phyloP scores from a whole-genome alignment of 2,797 vertebrate genomes.

The Muscicapa striata region DNA sequence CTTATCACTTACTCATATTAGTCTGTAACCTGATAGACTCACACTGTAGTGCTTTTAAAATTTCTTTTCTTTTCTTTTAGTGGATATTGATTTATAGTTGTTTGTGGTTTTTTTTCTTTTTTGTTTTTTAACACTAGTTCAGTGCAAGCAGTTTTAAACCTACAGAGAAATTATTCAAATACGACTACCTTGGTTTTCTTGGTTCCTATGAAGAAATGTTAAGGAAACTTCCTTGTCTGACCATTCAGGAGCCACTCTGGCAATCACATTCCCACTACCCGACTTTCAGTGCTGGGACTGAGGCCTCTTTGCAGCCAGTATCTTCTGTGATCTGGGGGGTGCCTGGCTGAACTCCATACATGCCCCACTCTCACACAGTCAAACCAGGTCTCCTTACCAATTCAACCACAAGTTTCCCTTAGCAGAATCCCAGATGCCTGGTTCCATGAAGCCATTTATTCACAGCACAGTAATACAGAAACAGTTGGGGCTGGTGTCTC shows the following conservation, averaged over 20 bases:
- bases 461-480: background rate
- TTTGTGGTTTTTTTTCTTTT: background rate
- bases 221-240: background rate
- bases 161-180: background rate
- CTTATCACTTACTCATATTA: background rate
- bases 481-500: background rate
- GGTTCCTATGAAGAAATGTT: background rate
- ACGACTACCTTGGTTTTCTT: background rate
- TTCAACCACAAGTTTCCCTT: background rate
- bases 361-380: no score
- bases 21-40: background rate
- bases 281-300: background rate
- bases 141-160: background rate
- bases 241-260: background rate
- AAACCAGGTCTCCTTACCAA: background rate
- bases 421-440: background rate
- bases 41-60: background rate
- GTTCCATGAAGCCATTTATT: background rate
- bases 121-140: background rate
- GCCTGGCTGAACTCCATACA: fast-evolving
- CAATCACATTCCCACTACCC: background rate
- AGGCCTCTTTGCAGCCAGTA: background rate
- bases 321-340: background rate
- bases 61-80: background rate
- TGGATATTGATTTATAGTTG: background rate